Base-by-base conservation (phyloP, 92 coral and sea anemone genomes). In the Heteractis magnifica region DNA sequence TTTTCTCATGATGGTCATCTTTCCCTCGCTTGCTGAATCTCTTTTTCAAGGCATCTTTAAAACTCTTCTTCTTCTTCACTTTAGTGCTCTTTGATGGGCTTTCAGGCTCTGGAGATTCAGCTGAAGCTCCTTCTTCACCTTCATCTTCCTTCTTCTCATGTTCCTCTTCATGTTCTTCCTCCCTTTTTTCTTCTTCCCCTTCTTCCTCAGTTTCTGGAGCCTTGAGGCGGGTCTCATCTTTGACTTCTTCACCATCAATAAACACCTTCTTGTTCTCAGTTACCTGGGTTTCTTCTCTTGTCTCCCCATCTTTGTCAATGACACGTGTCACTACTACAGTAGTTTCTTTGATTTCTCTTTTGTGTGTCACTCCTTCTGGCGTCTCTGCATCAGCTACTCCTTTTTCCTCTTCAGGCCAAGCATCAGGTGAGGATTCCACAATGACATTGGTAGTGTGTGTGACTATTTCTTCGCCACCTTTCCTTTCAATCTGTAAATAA, bases 41-140 rank as follows among this genome's bases (percentile, higher is more conserved):
- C 91, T 94, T 92, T 79, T 88, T 88, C 83, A 88, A 72, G 20
- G 91, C 90, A 86, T 94, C 90, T 78, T 82, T 92, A 77, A 94
- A 94, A 87, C 98, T 94, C 91, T 87, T 85, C 93, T 92, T 94
- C 91, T 94, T 94, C 88, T 94, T 94, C 1, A 94, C 95, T 72
- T 91, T 94, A 13, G 89, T 83, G 3, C 93, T 85, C 88, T 91
- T 91, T 62, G 91, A 80, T 6, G 94, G 94, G 81, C 92, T 91
- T 23, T 76, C 94, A 19, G 92, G 85, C 18, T 88, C 94, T 26
- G 92, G 92, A 18, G 91, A 88, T 53, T 89, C 92, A 50, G 86
- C 86, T 9, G 88, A 51, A 10, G 83, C 77, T 62, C 83, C 81
- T 41, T 77, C 81, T 77, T 84, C 89, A 44, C 87, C 92, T 9